Base-by-base conservation (phyloP, 2,113 vertebrate genomes). In the Cichladusa arquata region DNA sequence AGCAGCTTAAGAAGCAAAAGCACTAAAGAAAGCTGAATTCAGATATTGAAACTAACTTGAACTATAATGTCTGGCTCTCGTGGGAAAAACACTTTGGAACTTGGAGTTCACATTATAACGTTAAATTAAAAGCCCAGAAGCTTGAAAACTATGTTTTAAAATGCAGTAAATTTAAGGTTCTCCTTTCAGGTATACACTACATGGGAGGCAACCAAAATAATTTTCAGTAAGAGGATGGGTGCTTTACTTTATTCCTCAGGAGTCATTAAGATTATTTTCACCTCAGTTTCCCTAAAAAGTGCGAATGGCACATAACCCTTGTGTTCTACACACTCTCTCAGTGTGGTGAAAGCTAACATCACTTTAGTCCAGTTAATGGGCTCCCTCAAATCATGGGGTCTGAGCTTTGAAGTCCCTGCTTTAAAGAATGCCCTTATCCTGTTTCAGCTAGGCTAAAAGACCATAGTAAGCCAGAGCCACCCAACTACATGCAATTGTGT, bases 401-500 rank as follows among this genome's bases (percentile, higher is more conserved):
- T 81, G 20, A 69, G 23, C 48, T 76, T 88, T 81, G 25, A 89
- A 90, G 80, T 79, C 31, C 65, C 29, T 51, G 16, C 16, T 84
- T 73, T 70, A 20, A 72, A 69, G 13, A 45, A 54, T 65, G 48
- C 81, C 23, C 23, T 31, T 79, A 44, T 16, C 3, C 38, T 53
- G 5, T 36, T 74, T 54, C 54, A 66, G 31, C 54, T 28, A 33
- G 14, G 34, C 26, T n/a, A 69, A 77, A 88, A 74, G n/a, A 56
- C 20, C 33, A 88, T 70, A 65, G 48, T 44, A 93, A 92, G 51
- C 62, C 64, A 90, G 90, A 97, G 85, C 58, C 85, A 96, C 50
- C n/a, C 74, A 74, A 47, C 60, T 28, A 45, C 5, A 8, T 14
- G 36, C 11, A 76, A 65, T 16, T 64, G 64, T 12, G 4, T 61